These are phyloP conservation scores for Enteromius thamalakanensis DNA, from an alignment of 2,797 vertebrate genomes.

Conservation along the genomic window DNA sequence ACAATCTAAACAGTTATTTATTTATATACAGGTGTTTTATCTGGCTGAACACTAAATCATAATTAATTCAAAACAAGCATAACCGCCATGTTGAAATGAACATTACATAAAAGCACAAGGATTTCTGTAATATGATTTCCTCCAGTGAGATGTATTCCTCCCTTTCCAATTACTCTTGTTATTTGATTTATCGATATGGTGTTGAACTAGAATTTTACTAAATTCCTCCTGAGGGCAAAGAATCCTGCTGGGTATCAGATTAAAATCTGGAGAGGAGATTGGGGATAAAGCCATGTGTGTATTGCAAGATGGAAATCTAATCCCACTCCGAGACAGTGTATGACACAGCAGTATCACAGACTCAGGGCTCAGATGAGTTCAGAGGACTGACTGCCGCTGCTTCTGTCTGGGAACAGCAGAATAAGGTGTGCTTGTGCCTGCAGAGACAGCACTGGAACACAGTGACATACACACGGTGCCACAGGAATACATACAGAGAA, in stretches of 20 bases:
- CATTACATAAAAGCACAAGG: slow-evolving; percentile 4
- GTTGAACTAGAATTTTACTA: slow-evolving; percentile 19
- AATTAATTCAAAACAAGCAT: slow-evolving; percentile 5
- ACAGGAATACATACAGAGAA: not conserved
- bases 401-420: slow-evolving; percentile 9
- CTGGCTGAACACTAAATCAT: not conserved
- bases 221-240: slow-evolving; percentile 23
- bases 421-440: not conserved
- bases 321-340: not conserved
- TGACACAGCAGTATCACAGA: slow-evolving; percentile 24
- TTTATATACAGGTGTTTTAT: too few species aligned
- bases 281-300: slow-evolving; percentile 36
- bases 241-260: slow-evolving; percentile 32
- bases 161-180: slow-evolving; percentile 42
- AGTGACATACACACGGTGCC: not conserved
- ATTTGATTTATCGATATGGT: slow-evolving; percentile 19
- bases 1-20: not conserved
- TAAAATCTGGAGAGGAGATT: slow-evolving; percentile 28
- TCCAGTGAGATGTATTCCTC: not conserved
- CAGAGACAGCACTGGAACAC: not conserved
- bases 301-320: slow-evolving; percentile 27
- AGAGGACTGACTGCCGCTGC: not conserved
- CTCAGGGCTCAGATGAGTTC: not conserved
- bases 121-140: not conserved
- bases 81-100: slow-evolving; percentile 2